phyloP scores from a whole-genome alignment of 2,113 vertebrate species.

The cattle (Bos taurus) region DNA sequence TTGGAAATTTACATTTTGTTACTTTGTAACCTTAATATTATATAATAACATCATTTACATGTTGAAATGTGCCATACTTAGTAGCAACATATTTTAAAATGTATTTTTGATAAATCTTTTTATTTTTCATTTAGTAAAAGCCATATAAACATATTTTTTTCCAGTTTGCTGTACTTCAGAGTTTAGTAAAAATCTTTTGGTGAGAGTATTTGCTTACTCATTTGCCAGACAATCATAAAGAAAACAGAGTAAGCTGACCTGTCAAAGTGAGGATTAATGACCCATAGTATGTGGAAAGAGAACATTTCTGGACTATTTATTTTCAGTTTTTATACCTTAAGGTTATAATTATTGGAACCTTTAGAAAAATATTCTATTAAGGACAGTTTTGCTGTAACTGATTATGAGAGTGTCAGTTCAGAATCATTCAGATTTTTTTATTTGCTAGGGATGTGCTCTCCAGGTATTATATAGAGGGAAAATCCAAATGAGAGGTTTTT shows the following conservation, averaged over 20 bases:
- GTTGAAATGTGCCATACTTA: neutral
- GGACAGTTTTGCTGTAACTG: neutral
- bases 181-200: neutral
- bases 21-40: neutral
- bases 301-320: neutral
- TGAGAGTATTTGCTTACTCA: neutral
- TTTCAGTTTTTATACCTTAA: neutral
- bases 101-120: neutral
- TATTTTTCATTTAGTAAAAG: neutral
- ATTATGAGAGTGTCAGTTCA: neutral
- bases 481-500: neutral
- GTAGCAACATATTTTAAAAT: neutral
- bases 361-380: constrained; percentile 1
- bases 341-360: neutral
- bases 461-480: neutral
- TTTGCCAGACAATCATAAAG: neutral
- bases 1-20: neutral
- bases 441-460: neutral
- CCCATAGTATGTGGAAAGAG: neutral
- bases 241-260: neutral
- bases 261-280: neutral
- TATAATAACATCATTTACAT: neutral
- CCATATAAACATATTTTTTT: neutral
- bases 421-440: neutral
- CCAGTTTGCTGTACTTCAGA: neutral